Evolutionary conservation across 2,888 invertebrate species (phyloP), one percentile per base, ranked within the genome.

Genomic region (Hyalella azteca): DNA sequence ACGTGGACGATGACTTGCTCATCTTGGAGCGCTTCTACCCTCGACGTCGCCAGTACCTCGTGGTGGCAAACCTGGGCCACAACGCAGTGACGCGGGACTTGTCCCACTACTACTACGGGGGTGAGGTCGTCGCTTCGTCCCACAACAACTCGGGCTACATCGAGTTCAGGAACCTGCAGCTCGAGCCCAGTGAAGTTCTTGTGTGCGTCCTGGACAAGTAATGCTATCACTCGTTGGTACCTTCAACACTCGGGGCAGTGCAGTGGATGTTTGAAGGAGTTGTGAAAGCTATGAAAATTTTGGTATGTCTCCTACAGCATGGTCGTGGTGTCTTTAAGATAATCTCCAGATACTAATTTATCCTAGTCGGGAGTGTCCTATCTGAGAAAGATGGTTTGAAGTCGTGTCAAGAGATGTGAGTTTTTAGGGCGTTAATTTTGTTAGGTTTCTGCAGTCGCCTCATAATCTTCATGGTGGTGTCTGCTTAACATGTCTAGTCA

Each of bases 11-110:
- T 5, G 85, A 91, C 79, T 90, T 94, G 73, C 88, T 95, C 2
- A 91, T 94, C 26, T 88, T 92, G 75, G 94, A 95, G 86, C 90
- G 95, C 73, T 93, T 92, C 90, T 94, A 92, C 88, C 94, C 94
- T 0, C 90, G 95, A 22, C 90, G 93, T 81, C 93, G 93, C 86
- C 91, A 93, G 0, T 94, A 92, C 86, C 92, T 93, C 0, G 91
- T 93, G 81, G 91, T 94, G 0, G 92, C 92, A 1, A 95, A 95
- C 89, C 90, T 94, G 2, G 93, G 93, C 0, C 89, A 87, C 50
- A 87, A 87, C 11, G 88, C 90, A 26, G 90, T 92, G 50, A 90
- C 90, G 1, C 91, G 92, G 78, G 94, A 95, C 88, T 89, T 95
- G 80, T 93, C 94, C 0, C 90, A 91, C 0, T 90, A 93, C 88